phyloP scores from a whole-genome alignment of 1,140 invertebrate genomes.

The Hesperophylax magnus region DNA sequence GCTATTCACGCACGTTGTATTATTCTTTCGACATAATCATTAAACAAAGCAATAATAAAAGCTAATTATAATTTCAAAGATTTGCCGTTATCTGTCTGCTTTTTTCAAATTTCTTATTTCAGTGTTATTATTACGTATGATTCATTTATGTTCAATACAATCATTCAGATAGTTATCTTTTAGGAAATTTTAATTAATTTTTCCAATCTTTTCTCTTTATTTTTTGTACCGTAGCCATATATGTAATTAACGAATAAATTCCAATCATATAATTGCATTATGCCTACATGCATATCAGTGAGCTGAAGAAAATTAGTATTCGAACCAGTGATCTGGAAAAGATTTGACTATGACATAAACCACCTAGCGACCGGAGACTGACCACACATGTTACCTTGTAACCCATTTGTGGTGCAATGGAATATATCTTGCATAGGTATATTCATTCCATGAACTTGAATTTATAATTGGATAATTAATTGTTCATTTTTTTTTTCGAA shows the following conservation, averaged over 20 bases:
- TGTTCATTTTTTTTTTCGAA: no score
- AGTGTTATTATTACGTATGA: no score
- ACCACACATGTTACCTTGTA: conserved; percentile 45
- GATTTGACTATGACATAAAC: conserved; percentile 39
- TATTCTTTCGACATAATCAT: neutral
- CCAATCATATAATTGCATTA: neutral
- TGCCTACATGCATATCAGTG: neutral
- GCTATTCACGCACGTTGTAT: conserved; percentile 4
- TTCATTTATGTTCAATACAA: no score
- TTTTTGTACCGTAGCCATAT: no score
- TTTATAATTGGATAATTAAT: neutral
- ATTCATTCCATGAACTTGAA: neutral
- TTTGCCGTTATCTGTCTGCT: no score
- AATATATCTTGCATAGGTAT: neutral
- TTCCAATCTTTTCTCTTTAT: no score
- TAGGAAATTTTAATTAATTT: no score
- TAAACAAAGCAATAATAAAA: neutral
- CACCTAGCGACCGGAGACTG: conserved; percentile 31
- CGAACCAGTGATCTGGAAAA: conserved; percentile 44
- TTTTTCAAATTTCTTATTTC: no score
- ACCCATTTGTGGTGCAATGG: conserved; percentile 31
- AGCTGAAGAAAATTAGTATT: conserved; percentile 14
- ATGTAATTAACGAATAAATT: neutral
- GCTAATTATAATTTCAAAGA: neutral
- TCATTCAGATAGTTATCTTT: no score